Conservation (phyloP, 2,113 vertebrate species). For the Capreolus pygargus region DNA sequence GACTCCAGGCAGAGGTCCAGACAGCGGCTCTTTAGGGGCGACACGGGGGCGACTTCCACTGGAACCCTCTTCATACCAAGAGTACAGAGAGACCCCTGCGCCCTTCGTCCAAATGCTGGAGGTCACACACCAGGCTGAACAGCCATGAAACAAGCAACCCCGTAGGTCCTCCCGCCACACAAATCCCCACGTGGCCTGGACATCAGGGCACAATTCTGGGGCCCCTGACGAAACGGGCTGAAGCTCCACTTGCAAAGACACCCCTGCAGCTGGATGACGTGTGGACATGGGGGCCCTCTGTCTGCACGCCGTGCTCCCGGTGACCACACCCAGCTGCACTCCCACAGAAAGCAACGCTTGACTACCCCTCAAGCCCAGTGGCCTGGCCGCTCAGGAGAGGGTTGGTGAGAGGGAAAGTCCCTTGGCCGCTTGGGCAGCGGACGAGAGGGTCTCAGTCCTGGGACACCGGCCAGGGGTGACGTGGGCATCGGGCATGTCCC, state of each 20-base stretch:
- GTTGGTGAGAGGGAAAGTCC: not conserved
- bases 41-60: no score
- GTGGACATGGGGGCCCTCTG: accelerated
- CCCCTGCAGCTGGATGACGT: accelerated
- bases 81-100: no score
- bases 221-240: not conserved
- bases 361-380: not conserved
- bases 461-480: not conserved
- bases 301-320: accelerated
- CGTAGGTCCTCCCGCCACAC: accelerated
- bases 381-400: not conserved
- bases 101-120: no score
- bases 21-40: accelerated
- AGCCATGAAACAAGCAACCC: accelerated
- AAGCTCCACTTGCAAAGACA: not conserved
- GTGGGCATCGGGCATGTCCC: accelerated
- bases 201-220: no score
- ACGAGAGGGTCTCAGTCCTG: not conserved
- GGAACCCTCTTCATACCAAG: no score
- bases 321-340: accelerated
- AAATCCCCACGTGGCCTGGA: accelerated
- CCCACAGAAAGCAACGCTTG: not conserved
- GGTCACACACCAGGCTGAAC: no score
- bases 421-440: not conserved
- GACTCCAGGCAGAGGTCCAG: no score